Percentiles rank a stretch among this genome's conserved stretches.
Evolutionary conservation across 2,797 vertebrate species (phyloP).

Genomic region (Alcedo quadribrachys): DNA sequence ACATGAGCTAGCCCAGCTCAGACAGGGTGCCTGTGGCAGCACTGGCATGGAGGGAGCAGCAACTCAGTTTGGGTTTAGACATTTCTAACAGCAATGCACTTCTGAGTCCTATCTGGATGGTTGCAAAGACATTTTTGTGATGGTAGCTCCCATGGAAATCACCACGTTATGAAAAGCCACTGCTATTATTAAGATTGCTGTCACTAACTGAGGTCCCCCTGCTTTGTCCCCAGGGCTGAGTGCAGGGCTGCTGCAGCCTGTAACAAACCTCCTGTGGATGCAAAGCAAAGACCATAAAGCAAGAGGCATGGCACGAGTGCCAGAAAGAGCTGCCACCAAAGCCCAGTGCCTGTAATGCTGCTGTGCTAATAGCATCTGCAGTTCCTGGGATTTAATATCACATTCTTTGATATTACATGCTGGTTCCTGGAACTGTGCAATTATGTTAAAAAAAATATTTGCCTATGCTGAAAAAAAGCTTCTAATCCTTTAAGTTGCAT

Average conservation of each 20-base stretch:
- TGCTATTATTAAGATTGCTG: neutral
- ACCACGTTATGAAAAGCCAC: neutral
- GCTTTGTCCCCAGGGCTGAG: neutral
- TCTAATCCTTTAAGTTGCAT: neutral
- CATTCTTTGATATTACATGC: neutral
- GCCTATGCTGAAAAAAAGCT: neutral
- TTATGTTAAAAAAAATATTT: neutral
- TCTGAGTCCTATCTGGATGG: neutral
- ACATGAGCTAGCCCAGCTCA: neutral
- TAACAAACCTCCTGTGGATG: neutral
- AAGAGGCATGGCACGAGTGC: neutral
- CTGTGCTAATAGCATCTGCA: neutral
- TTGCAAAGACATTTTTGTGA: neutral
- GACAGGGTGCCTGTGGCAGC: neutral
- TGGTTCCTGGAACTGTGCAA: neutral
- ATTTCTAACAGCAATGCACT: neutral
- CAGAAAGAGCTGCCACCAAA: neutral
- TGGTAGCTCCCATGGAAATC: neutral
- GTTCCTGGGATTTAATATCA: neutral
- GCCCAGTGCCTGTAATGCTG: neutral
- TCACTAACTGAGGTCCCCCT: neutral
- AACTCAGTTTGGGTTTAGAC: neutral
- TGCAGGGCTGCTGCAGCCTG: neutral
- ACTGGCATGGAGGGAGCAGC: neutral
- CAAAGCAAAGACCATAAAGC: neutral